Percentiles rank a stretch among this genome's conserved stretches.
phyloP scores from a whole-genome alignment of 2,113 vertebrate genomes.

The Melanostigma gelatinosum region DNA sequence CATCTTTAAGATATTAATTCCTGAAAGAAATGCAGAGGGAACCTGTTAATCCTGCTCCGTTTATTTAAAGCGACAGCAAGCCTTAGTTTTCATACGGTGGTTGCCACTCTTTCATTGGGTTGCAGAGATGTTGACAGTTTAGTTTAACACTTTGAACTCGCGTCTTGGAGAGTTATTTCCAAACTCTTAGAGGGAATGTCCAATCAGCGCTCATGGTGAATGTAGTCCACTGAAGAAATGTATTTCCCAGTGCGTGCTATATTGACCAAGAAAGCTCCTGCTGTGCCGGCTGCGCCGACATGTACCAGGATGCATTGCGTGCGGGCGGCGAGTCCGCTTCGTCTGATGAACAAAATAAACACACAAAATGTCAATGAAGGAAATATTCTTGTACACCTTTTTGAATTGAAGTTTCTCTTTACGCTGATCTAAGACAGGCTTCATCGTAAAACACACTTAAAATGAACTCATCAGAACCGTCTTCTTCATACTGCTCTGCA shows the following conservation, averaged over 20 bases:
- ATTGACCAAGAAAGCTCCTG: too few species aligned
- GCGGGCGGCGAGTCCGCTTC: too few species aligned
- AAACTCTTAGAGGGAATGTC: too few species aligned
- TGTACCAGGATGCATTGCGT: too few species aligned
- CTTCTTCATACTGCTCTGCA: background rate
- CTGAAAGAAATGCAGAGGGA: background rate
- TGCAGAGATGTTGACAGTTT: background rate
- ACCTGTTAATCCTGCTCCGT: background rate
- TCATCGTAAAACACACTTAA: background rate
- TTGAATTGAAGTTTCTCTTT: background rate
- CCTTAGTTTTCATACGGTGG: background rate
- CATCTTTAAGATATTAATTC: background rate
- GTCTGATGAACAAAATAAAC: too few species aligned
- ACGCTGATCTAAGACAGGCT: background rate
- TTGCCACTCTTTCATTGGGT: background rate
- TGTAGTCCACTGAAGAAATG: too few species aligned
- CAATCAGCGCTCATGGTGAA: too few species aligned
- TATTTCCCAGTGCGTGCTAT: too few species aligned
- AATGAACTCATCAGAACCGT: background rate
- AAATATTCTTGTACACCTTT: background rate
- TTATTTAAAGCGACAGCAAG: slow-evolving; percentile 11
- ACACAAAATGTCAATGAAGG: background rate
- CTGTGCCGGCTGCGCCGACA: too few species aligned
- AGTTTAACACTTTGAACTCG: background rate
- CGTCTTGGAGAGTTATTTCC: background rate